Conservation (phyloP, 1,140 invertebrate genomes). For the Bombus cullumanus region DNA sequence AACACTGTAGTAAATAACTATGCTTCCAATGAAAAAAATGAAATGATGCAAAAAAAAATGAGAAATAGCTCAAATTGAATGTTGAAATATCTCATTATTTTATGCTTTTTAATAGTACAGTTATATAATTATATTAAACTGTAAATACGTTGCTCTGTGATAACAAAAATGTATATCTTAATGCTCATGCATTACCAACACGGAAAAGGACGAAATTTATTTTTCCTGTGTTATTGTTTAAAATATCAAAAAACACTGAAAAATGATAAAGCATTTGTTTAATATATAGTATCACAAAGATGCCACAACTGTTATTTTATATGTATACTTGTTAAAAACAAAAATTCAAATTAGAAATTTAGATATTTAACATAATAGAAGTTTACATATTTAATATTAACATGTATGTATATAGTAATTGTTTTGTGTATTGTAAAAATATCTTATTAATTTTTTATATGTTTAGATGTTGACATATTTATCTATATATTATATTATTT, state of each 20-base stretch:
- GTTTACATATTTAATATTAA: conserved; percentile 18
- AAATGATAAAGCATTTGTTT: conserved; percentile 33
- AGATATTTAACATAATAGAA: conserved; percentile 3
- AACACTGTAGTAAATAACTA: conserved; percentile 25
- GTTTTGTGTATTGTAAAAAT: conserved; percentile 27
- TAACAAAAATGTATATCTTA: conserved; percentile 61
- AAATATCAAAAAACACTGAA: conserved; percentile 22
- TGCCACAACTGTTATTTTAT: conserved; percentile 37
- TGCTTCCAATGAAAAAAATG: conserved; percentile 6
- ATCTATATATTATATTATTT: conserved; percentile 44
- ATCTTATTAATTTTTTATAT: conserved; percentile 35
- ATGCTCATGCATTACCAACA: conserved; percentile 54
- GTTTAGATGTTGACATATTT: conserved; percentile 26
- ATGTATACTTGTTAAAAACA: conserved; percentile 23
- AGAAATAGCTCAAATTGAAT: conserved; percentile 41
- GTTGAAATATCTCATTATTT: conserved; percentile 26
- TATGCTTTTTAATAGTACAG: conserved; percentile 42
- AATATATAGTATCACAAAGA: conserved; percentile 22
- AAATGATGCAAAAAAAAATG: conserved; percentile 29
- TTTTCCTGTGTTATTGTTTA: conserved; percentile 18
- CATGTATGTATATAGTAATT: conserved; percentile 26
- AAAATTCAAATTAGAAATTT: neutral
- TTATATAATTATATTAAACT: conserved; percentile 47
- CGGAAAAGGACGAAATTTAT: conserved; percentile 41
- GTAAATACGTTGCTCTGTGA: conserved; percentile 67